Evolutionary conservation across 2,113 vertebrate genomes (phyloP), one percentile per base, ranked within the genome.

Genomic region (Ginglymostoma cirratum): DNA sequence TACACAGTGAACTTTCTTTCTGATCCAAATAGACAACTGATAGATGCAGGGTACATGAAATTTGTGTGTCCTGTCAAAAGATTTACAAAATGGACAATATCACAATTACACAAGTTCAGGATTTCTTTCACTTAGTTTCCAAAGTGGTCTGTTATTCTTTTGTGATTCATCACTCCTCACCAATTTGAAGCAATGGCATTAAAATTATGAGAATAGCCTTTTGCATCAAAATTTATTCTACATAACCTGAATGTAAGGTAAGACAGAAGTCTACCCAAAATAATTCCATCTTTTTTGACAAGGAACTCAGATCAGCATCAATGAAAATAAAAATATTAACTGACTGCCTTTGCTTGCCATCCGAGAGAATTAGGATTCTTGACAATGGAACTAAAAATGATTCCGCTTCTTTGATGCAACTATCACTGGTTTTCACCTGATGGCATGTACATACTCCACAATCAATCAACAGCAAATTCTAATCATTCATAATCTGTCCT

Each of bases 271-370:
- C 61, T 52, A 27, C 27, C 52, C 27, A 14, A 95, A 67, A 95
- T 3, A 30, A 0, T 65, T 96, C 96, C 86, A 17, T 34, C 45
- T 96, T 96, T 96, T 96, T 96, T 96, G 92, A 96, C 76, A 61
- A 23, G 34, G 66, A 96, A 96, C 38, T 23, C 72, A 90, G 38
- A 34, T 80, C 70, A 96, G 93, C 70, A 96, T 24, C 72, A 65
- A 96, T 96, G 8, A 96, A 17, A 96, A 94, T 45, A 96, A 96
- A 96, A 72, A 8, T 89, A 93, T 96, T 83, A 96, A 96, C 96
- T 96, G 24, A 95, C 95, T 86, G 83, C 96, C 86, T 96, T 96
- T 97, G 78, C 94, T 96, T 94, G 96, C 96, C 96, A 96, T 96
- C 96, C 97, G 96, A 92, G 96, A 89, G 83, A 96, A 70, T 89